Evolutionary conservation across 2,888 invertebrate genomes (phyloP).

Genomic region (Toxonevra muliebris): DNA sequence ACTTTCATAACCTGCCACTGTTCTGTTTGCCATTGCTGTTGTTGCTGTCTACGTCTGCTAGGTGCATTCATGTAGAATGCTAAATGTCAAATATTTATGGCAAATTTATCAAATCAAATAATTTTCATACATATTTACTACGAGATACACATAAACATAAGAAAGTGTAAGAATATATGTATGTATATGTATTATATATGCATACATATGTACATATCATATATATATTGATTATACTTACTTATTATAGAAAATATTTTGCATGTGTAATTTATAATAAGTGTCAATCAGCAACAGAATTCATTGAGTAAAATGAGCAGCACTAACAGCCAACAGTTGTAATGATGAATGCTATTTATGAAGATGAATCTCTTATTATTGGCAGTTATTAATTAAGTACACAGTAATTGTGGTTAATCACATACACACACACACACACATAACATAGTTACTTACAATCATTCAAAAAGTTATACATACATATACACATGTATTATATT

Average conservation of each 20-base stretch:
- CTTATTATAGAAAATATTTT: no score
- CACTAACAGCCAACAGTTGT: neutral
- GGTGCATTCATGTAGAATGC: no score
- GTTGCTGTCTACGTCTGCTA: conserved; percentile 48
- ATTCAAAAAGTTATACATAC: neutral
- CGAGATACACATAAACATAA: no score
- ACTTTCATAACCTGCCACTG: no score
- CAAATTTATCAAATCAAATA: no score
- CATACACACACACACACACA: neutral
- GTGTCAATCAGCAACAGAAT: neutral
- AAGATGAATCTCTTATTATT: conserved; percentile 10
- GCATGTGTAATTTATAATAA: neutral
- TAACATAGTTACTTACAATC: conserved; percentile 6
- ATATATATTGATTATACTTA: neutral
- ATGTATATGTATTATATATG: neutral
- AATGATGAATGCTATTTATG: neutral
- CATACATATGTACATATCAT: neutral
- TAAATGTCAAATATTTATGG: no score
- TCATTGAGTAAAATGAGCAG: neutral
- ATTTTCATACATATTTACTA: no score
- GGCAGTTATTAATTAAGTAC: conserved; percentile 22
- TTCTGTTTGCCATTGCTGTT: conserved; percentile 37
- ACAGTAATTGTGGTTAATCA: conserved; percentile 18
- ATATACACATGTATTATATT: neutral
- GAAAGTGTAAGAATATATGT: no score